Evolutionary conservation across 2,113 vertebrate genomes (phyloP).

Genomic region (Taurulus bubalis): DNA sequence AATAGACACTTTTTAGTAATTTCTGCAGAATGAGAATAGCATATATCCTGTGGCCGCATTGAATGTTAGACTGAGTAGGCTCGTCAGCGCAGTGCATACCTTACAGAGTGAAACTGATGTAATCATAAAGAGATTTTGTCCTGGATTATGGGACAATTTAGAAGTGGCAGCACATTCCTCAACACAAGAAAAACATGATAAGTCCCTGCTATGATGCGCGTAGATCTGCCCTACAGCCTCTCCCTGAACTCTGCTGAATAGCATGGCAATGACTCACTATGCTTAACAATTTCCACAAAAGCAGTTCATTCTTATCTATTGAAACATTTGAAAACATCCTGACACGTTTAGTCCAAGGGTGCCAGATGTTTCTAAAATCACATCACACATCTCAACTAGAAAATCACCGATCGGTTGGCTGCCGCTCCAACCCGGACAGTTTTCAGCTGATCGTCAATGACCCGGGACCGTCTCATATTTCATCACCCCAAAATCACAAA

Average conservation of each 20-base stretch:
- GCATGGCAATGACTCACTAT: constrained; percentile 57
- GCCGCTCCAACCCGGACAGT: background rate
- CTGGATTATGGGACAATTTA: constrained; percentile 64
- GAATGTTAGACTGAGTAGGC: constrained; percentile 32
- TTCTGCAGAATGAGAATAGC: constrained; percentile 28
- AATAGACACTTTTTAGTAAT: constrained; percentile 51
- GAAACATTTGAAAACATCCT: constrained; percentile 31
- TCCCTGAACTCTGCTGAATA: constrained; percentile 51
- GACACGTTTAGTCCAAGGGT: constrained; percentile 45
- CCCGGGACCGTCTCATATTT: no score
- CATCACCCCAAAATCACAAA: no score
- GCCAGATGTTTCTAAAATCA: constrained; percentile 43
- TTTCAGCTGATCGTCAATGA: background rate
- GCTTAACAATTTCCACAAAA: constrained; percentile 55
- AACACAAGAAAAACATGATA: constrained; percentile 75
- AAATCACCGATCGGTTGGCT: background rate
- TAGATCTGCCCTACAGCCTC: constrained; percentile 60
- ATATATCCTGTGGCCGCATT: constrained; percentile 5
- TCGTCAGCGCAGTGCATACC: constrained; percentile 34
- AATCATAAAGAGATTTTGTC: constrained; percentile 56
- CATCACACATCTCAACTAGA: constrained; percentile 26
- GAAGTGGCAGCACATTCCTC: constrained; percentile 67
- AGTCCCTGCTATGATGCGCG: constrained; percentile 46
- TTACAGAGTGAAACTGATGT: constrained; percentile 67
- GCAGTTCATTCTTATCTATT: constrained; percentile 54